Percentiles rank a stretch among this genome's conserved stretches.
Conservation (phyloP, 1,140 invertebrate genomes). For the Nomia melanderi region DNA sequence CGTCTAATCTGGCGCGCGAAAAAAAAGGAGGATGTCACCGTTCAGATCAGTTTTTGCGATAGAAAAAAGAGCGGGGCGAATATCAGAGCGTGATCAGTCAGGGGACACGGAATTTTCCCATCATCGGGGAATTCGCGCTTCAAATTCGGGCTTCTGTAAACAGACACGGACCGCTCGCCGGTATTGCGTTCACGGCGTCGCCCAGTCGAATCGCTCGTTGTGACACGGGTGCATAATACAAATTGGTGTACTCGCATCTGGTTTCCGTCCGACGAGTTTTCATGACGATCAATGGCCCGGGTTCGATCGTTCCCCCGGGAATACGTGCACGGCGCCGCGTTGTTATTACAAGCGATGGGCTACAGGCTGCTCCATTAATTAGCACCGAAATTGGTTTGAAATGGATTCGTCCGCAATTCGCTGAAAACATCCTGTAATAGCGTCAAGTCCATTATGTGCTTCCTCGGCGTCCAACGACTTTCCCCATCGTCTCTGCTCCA, state of each 20-base stretch:
- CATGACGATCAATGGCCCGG: constrained; percentile 37
- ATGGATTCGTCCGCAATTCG: constrained; percentile 18
- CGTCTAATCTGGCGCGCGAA: too few species aligned
- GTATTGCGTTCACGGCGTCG: not conserved
- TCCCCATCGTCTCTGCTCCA: not conserved
- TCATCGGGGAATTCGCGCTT: constrained; percentile 2
- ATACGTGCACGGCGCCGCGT: constrained; percentile 7
- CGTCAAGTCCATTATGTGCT: not conserved
- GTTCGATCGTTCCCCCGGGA: constrained; percentile 22
- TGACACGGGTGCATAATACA: constrained; percentile 47
- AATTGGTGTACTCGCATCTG: constrained; percentile 47
- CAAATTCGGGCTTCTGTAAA: constrained; percentile 31
- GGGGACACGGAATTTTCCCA: not conserved
- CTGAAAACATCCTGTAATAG: constrained; percentile 19
- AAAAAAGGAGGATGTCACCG: too few species aligned
- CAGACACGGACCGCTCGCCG: not conserved
- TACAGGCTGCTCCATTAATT: constrained; percentile 35
- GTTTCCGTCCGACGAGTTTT: constrained; percentile 37
- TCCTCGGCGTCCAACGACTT: not conserved
- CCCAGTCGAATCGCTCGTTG: constrained; percentile 4
- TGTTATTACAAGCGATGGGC: constrained; percentile 36
- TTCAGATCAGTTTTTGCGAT: not conserved
- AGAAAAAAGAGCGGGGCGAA: not conserved
- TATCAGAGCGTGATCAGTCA: not conserved
- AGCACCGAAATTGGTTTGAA: constrained; percentile 37